Conservation (phyloP, 2,888 invertebrate genomes). For the Eugnorisma glareosa region DNA sequence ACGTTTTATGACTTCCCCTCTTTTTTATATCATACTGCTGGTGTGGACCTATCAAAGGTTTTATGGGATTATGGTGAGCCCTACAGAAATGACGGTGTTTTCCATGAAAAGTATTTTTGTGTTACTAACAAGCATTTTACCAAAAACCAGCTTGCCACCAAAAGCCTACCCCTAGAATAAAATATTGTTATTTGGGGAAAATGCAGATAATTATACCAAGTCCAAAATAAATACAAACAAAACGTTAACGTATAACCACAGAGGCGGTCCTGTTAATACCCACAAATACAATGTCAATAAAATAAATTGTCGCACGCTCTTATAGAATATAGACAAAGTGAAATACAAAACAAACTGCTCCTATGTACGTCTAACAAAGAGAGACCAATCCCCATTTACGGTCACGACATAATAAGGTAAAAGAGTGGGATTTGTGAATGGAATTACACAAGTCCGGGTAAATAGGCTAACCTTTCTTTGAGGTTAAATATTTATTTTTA, state of each 20-base stretch:
- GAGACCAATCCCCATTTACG: constrained; percentile 43
- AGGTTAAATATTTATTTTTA: constrained; percentile 63
- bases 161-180: constrained; percentile 9
- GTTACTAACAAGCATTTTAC: constrained; percentile 8
- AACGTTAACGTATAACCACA: neutral
- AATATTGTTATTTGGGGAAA: constrained; percentile 18
- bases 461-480: constrained; percentile 57
- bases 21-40: constrained; percentile 30
- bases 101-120: constrained; percentile 1
- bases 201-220: neutral
- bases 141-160: neutral
- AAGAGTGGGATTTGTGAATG: constrained; percentile 61
- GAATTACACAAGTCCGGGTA: constrained; percentile 50
- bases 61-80: constrained; percentile 48
- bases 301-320: constrained; percentile 28
- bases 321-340: constrained; percentile 32
- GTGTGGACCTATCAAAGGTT: constrained; percentile 30
- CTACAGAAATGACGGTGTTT: constrained; percentile 23
- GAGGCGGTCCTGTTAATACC: neutral
- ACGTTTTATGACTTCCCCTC: constrained; percentile 22
- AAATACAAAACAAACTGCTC: constrained; percentile 36
- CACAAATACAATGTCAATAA: constrained; percentile 19
- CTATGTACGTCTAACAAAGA: constrained; percentile 41
- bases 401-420: constrained; percentile 52
- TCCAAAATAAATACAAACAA: constrained; percentile 18